phyloP scores from a whole-genome alignment of 2,797 vertebrate species.

The Steatocranus sp. region DNA sequence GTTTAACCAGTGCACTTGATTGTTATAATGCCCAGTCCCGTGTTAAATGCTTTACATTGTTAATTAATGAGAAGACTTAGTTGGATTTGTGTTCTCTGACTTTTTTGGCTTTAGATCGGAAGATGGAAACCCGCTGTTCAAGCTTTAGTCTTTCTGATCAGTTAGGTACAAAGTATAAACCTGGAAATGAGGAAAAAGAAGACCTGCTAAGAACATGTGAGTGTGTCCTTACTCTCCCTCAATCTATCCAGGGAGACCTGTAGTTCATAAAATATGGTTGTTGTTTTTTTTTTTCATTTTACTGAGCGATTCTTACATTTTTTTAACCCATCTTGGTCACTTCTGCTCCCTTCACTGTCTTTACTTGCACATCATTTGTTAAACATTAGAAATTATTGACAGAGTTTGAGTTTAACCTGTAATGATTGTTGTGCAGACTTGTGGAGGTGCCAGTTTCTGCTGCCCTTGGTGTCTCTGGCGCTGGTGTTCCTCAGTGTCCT shows the following conservation, averaged over 20 bases:
- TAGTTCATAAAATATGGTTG: background rate
- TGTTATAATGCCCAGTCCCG: background rate
- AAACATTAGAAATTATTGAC: background rate
- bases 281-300: background rate
- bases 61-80: background rate
- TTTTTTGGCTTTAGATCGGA: slow-evolving; percentile 60
- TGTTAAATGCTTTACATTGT: background rate
- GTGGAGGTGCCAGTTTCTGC: slow-evolving; percentile 91
- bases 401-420: background rate
- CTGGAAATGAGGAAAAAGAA: slow-evolving; percentile 79
- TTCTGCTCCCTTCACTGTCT: background rate
- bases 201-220: slow-evolving; percentile 91
- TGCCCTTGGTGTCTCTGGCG: slow-evolving; percentile 89
- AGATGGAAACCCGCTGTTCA: slow-evolving; percentile 79
- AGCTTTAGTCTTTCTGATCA: slow-evolving; percentile 89
- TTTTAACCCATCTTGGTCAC: background rate
- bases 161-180: slow-evolving; percentile 81
- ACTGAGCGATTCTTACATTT: background rate
- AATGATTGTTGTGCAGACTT: slow-evolving; percentile 72
- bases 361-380: background rate
- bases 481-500: slow-evolving; percentile 90
- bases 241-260: background rate
- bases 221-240: slow-evolving; percentile 38
- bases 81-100: background rate
- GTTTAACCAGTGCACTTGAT: background rate